phyloP scores from a whole-genome alignment of 2,113 vertebrate species.

The Diglossa brunneiventris region DNA sequence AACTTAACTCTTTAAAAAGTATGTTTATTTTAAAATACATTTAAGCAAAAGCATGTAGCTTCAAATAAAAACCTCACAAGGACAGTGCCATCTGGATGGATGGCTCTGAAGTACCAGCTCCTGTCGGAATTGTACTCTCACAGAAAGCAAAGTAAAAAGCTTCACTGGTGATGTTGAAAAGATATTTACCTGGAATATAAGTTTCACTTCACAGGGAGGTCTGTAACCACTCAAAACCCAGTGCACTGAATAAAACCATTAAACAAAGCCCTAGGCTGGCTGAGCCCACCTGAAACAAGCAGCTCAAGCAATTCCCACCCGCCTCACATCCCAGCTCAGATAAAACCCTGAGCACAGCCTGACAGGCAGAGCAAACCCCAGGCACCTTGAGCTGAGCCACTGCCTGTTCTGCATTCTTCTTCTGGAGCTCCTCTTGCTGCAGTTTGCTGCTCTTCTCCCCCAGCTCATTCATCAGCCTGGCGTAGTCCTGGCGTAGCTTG shows the following conservation, averaged over 20 bases:
- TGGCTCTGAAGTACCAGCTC: neutral
- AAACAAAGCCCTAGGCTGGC: neutral
- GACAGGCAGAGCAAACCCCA: neutral
- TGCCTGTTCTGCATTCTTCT: constrained; percentile 91
- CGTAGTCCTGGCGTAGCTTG: constrained; percentile 90
- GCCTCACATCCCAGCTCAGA: neutral
- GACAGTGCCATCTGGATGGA: neutral
- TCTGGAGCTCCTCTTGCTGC: constrained; percentile 94
- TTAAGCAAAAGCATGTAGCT: neutral
- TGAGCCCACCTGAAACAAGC: neutral
- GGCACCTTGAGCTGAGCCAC: constrained; percentile 84
- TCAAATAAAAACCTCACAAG: neutral
- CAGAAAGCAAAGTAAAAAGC: neutral
- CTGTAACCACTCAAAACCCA: neutral
- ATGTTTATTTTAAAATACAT: accelerated
- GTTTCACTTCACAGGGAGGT: neutral
- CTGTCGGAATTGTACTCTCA: neutral
- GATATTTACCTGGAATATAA: neutral
- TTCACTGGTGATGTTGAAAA: neutral
- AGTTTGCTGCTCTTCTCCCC: constrained; percentile 86
- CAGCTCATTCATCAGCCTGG: constrained; percentile 88
- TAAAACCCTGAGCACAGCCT: neutral
- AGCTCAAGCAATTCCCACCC: neutral
- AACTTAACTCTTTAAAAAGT: neutral
- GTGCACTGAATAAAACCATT: neutral